phyloP scores from a whole-genome alignment of 1,140 invertebrate species.

The Drosophila elegans region DNA sequence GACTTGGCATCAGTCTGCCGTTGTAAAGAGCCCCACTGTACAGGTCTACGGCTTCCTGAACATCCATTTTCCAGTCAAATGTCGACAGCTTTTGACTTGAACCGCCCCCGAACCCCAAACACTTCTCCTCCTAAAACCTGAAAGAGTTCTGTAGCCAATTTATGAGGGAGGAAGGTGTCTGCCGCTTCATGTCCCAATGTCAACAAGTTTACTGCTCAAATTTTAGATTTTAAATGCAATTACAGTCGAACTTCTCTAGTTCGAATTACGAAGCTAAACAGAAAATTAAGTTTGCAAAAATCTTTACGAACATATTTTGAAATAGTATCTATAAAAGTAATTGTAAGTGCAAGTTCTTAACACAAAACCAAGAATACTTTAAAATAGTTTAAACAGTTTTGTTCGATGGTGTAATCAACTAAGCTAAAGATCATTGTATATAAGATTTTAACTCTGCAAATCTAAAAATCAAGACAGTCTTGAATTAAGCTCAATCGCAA shows the following conservation, averaged over 20 bases:
- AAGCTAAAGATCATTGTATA: too few relatives aligned
- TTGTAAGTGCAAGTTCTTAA: too few relatives aligned
- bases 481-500: too few relatives aligned
- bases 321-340: too few relatives aligned
- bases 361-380: too few relatives aligned
- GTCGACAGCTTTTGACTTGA: constrained; percentile 49
- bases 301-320: not conserved
- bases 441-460: too few relatives aligned
- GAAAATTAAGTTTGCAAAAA: not conserved
- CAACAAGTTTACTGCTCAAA: constrained; percentile 38
- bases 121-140: constrained; percentile 1
- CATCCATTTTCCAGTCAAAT: constrained; percentile 48
- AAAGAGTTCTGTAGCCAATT: constrained; percentile 25
- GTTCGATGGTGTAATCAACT: too few relatives aligned
- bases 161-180: constrained; percentile 19
- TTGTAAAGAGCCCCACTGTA: constrained; percentile 25
- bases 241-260: not conserved
- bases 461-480: too few relatives aligned
- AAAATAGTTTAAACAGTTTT: too few relatives aligned
- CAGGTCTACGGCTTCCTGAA: constrained; percentile 50
- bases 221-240: constrained; percentile 22
- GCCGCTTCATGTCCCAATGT: constrained; percentile 45
- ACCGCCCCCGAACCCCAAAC: constrained; percentile 13
- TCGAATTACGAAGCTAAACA: not conserved
- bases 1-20: constrained; percentile 31